Percentiles rank a stretch among this genome's conserved stretches.
These are phyloP conservation scores for Lycodopsis pacificus DNA, from an alignment of 2,797 vertebrate species.

Conservation along the genomic window DNA sequence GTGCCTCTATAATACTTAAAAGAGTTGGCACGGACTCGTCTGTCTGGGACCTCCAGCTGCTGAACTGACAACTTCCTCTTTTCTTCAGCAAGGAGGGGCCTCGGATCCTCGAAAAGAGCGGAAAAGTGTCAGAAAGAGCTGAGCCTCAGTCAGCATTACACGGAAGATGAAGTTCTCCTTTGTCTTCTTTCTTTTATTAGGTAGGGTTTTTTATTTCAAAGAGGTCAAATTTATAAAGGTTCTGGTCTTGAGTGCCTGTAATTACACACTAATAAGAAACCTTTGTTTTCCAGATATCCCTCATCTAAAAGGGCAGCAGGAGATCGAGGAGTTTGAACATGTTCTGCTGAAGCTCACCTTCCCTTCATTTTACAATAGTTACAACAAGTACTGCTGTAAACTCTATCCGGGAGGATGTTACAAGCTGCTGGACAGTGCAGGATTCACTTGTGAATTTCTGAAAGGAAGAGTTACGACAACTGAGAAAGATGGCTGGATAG, in stretches of 20 bases:
- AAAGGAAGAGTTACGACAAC: slow-evolving; percentile 68
- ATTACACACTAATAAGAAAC: not conserved
- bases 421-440: slow-evolving; percentile 69
- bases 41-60: slow-evolving; percentile 20
- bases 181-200: slow-evolving; percentile 68
- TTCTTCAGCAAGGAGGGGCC: slow-evolving; percentile 40
- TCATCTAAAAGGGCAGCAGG: slow-evolving; percentile 62
- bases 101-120: slow-evolving; percentile 17
- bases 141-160: slow-evolving; percentile 2
- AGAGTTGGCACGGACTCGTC: not conserved
- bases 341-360: slow-evolving; percentile 72
- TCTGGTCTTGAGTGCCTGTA: not conserved
- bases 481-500: slow-evolving; percentile 64
- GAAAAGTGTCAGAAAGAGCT: slow-evolving; percentile 18
- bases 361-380: slow-evolving; percentile 63
- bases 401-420: slow-evolving; percentile 56
- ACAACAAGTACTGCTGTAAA: slow-evolving; percentile 77
- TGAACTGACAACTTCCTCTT: slow-evolving; percentile 60
- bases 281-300: slow-evolving; percentile 68
- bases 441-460: slow-evolving; percentile 58
- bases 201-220: slow-evolving; percentile 32
- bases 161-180: slow-evolving; percentile 75
- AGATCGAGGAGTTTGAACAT: slow-evolving; percentile 47
- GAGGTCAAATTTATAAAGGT: rapidly evolving
- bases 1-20: not conserved